These are phyloP conservation scores for Macropodus opercularis DNA, from an alignment of 2,797 vertebrate genomes.

Conservation along the genomic window DNA sequence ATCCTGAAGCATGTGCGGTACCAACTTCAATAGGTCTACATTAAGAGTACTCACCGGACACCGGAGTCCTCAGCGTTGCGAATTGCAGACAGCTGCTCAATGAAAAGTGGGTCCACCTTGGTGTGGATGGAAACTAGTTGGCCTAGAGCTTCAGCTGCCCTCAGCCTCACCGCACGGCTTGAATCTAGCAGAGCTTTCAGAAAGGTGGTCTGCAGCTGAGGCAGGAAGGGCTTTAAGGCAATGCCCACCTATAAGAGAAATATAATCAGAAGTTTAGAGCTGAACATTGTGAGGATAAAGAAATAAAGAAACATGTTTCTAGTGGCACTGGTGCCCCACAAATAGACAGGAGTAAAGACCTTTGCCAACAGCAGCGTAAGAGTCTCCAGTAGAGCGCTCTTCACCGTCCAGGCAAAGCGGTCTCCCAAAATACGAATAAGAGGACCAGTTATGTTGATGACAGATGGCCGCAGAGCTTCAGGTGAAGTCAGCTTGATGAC, in stretches of 20 bases:
- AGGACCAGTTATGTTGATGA: conserved; percentile 96
- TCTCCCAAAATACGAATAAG: conserved; percentile 98
- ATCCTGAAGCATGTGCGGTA: too few species aligned
- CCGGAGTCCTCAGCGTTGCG: conserved; percentile 93
- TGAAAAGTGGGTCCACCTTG: conserved; percentile 97
- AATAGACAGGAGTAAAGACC: conserved; percentile 69
- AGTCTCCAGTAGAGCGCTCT: conserved; percentile 95
- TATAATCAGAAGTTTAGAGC: neutral
- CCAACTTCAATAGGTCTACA: too few species aligned
- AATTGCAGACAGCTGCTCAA: conserved; percentile 91
- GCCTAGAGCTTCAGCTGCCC: conserved; percentile 93
- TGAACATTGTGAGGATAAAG: neutral
- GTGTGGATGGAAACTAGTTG: conserved; percentile 95
- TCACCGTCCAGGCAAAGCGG: conserved; percentile 95
- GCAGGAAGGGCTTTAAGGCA: conserved; percentile 96
- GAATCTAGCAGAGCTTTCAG: conserved; percentile 96
- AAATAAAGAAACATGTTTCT: neutral
- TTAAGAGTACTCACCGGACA: conserved; percentile 83
- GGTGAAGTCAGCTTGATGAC: conserved; percentile 95
- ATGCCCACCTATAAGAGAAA: conserved; percentile 88
- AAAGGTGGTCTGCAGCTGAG: conserved; percentile 98
- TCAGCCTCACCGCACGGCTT: conserved; percentile 91
- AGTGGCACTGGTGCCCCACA: too few species aligned
- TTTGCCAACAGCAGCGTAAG: conserved; percentile 94
- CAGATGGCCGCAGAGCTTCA: conserved; percentile 94